phyloP scores from a whole-genome alignment of 1,140 invertebrate genomes.

The Ceratina australensis region DNA sequence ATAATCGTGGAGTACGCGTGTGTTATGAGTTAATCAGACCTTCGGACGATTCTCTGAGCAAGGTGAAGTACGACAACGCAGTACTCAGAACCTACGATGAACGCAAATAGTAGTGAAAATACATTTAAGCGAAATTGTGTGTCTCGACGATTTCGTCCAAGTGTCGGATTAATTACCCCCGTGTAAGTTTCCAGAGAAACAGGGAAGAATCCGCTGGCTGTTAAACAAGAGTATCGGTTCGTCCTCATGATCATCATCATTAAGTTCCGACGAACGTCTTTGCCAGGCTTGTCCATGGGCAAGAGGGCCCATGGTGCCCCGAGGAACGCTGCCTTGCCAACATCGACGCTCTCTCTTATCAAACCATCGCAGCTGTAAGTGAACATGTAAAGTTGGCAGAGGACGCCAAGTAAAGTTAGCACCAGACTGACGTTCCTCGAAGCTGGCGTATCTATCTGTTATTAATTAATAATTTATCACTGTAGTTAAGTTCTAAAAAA shows the following conservation, averaged over 20 bases:
- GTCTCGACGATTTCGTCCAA: too few species aligned
- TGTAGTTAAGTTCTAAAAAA: too few species aligned
- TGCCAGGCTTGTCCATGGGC: conserved; percentile 12
- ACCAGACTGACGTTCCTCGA: not conserved
- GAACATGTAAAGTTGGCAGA: conserved; percentile 47
- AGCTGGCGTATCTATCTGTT: too few species aligned
- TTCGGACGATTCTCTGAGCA: conserved; percentile 35
- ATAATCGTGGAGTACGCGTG: not conserved
- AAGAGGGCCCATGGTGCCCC: conserved; percentile 27
- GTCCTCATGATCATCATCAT: conserved; percentile 45
- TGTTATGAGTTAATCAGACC: not conserved
- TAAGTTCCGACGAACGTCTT: conserved; percentile 14
- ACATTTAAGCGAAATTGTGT: too few species aligned
- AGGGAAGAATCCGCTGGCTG: conserved; percentile 51
- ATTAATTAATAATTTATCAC: too few species aligned
- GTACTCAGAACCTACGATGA: conserved; percentile 49
- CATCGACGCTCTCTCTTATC: conserved; percentile 34
- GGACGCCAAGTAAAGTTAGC: not conserved
- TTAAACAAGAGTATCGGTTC: conserved; percentile 30
- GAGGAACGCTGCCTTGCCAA: conserved; percentile 35
- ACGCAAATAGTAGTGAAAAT: too few species aligned
- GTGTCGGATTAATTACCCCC: conserved; percentile 28
- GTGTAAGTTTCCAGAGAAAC: conserved; percentile 50
- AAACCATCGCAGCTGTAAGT: conserved; percentile 50
- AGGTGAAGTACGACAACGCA: conserved; percentile 53